phyloP scores from a whole-genome alignment of 2,113 vertebrate genomes.

The Prinia subflava region DNA sequence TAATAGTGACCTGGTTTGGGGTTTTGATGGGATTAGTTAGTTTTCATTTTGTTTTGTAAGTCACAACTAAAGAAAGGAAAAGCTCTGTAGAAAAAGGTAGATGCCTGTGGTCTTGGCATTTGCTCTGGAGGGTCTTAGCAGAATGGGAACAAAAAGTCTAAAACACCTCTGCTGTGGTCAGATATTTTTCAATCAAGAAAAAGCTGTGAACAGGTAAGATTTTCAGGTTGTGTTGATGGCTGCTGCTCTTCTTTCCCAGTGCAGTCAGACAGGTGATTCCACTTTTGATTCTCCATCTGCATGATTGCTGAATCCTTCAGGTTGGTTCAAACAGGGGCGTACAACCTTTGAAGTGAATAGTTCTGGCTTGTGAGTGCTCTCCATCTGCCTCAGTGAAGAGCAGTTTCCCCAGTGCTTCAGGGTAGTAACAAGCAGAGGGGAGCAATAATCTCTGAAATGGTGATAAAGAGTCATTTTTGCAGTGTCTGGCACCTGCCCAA shows the following conservation, averaged over 20 bases:
- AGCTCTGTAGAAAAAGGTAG: neutral
- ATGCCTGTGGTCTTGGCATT: neutral
- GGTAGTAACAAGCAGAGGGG: neutral
- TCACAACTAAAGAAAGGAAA: neutral
- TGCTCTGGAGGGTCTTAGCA: neutral
- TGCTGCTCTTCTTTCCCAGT: neutral
- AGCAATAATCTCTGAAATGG: neutral
- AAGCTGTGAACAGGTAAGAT: neutral
- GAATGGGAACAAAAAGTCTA: neutral
- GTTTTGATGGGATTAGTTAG: neutral
- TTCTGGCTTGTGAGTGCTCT: neutral
- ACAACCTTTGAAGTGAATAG: accelerated
- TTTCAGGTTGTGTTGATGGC: neutral
- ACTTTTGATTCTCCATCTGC: neutral
- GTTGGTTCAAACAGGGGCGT: neutral
- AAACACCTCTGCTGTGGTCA: neutral
- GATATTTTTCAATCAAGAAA: neutral
- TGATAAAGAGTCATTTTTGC: neutral
- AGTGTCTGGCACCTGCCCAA: neutral
- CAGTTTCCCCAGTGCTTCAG: neutral
- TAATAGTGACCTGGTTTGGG: neutral
- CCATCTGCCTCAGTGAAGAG: neutral
- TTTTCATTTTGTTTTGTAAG: neutral
- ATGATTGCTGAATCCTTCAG: accelerated
- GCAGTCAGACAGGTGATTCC: neutral